phyloP scores from a whole-genome alignment of 2,113 vertebrate genomes.

The Ivindomyrus marchei region DNA sequence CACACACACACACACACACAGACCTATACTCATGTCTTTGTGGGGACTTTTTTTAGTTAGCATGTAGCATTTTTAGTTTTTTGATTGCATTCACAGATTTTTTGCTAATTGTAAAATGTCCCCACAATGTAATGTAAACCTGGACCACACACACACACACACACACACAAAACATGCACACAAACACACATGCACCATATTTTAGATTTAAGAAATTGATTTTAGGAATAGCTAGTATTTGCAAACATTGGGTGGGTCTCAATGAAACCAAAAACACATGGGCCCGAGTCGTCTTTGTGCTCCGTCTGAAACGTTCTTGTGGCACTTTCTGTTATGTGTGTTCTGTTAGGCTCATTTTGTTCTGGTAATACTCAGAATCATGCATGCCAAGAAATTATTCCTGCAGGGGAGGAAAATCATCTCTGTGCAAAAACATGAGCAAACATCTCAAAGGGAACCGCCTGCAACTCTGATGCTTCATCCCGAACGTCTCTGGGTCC shows the following conservation, averaged over 20 bases:
- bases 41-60: neutral
- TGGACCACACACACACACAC: neutral
- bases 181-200: neutral
- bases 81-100: neutral
- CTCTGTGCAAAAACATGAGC: neutral
- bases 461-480: neutral
- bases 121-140: neutral
- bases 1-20: neutral
- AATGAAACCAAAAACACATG: neutral
- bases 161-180: neutral
- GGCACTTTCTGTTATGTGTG: neutral
- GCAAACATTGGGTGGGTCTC: slow-evolving; percentile 21
- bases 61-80: neutral
- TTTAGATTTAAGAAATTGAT: slow-evolving; percentile 15
- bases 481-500: neutral
- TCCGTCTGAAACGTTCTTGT: neutral
- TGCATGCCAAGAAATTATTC: neutral
- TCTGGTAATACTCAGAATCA: neutral
- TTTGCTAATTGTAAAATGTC: neutral
- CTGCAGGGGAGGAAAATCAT: neutral
- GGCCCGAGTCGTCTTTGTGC: neutral
- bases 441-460: neutral
- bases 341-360: neutral
- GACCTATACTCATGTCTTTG: neutral
- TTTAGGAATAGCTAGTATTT: neutral